Percentiles rank a stretch among this genome's conserved stretches.
These are phyloP conservation scores for Menidia menidia DNA, from an alignment of 2,797 vertebrate species.

Conservation along the genomic window DNA sequence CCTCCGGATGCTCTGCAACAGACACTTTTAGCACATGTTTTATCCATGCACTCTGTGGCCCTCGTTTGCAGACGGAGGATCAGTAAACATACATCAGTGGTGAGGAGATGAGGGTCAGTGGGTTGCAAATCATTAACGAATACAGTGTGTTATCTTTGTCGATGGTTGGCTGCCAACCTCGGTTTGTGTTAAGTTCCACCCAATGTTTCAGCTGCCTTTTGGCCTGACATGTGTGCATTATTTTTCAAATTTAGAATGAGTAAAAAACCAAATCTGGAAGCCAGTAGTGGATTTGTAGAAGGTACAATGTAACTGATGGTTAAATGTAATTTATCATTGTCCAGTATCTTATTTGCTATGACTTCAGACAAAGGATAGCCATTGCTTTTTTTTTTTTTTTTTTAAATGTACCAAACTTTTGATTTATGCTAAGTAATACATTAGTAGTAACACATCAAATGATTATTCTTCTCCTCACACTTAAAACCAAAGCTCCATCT, in stretches of 20 bases:
- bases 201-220: not conserved
- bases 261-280: not conserved
- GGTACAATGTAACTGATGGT: not conserved
- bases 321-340: not conserved
- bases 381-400: not conserved
- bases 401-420: no score
- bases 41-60: constrained; percentile 6
- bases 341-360: not conserved
- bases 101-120: constrained; percentile 25
- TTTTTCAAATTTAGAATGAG: constrained; percentile 2
- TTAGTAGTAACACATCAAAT: no score
- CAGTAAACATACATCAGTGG: constrained; percentile 25
- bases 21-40: constrained; percentile 11
- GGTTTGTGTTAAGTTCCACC: constrained; percentile 11
- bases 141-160: constrained; percentile 16
- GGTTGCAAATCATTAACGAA: constrained; percentile 48
- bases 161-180: constrained; percentile 18
- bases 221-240: constrained; percentile 5
- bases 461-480: no score
- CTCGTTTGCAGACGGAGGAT: constrained; percentile 11
- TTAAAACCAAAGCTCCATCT: no score
- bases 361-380: not conserved
- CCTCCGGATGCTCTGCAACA: constrained; percentile 16
- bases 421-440: no score
- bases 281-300: not conserved